A percentile compares a stretch with the other conserved stretches of the same genome.
Evolutionary conservation across 30 jellyfish, hydroid and myxozoan species (phyloP).

Genomic region (Aurelia sp.): DNA sequence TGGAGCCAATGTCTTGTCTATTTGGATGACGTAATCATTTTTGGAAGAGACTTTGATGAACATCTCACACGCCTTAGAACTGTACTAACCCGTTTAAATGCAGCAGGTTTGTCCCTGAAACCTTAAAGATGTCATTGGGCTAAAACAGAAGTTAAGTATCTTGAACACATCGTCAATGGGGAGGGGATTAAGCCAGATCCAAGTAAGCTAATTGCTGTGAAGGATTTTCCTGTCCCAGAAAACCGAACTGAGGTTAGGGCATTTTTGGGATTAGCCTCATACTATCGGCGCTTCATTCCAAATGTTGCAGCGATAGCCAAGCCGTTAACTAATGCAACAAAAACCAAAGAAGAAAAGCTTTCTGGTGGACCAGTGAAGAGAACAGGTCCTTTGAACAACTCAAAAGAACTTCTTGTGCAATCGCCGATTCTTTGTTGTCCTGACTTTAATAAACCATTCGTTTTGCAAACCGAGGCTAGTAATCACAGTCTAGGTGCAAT

Average conservation of each 20-base stretch:
- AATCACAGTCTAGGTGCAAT: constrained; percentile 69
- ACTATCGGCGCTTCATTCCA: constrained; percentile 46
- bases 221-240: constrained; percentile 56
- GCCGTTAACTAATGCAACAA: constrained; percentile 26
- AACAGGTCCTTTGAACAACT: constrained; percentile 47
- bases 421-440: constrained; percentile 75
- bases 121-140: constrained; percentile 43
- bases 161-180: constrained; percentile 32
- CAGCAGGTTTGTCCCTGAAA: constrained; percentile 47
- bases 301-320: constrained; percentile 37
- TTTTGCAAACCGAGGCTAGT: constrained; percentile 66
- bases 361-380: constrained; percentile 41
- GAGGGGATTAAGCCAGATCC: constrained; percentile 69
- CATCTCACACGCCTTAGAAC: constrained; percentile 44
- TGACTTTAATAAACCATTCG: constrained; percentile 33
- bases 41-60: constrained; percentile 32
- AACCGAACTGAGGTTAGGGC: constrained; percentile 29
- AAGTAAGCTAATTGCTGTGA: constrained; percentile 31
- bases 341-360: constrained; percentile 8
- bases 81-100: constrained; percentile 18
- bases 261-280: constrained; percentile 54
- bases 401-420: constrained; percentile 3
- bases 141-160: constrained; percentile 24
- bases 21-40: constrained; percentile 78
- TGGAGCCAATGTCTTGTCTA: constrained; percentile 60